A percentile compares a stretch with the other conserved stretches of the same genome.
Evolutionary conservation across 2,797 vertebrate species (phyloP).

Genomic region (Chelmon rostratus): DNA sequence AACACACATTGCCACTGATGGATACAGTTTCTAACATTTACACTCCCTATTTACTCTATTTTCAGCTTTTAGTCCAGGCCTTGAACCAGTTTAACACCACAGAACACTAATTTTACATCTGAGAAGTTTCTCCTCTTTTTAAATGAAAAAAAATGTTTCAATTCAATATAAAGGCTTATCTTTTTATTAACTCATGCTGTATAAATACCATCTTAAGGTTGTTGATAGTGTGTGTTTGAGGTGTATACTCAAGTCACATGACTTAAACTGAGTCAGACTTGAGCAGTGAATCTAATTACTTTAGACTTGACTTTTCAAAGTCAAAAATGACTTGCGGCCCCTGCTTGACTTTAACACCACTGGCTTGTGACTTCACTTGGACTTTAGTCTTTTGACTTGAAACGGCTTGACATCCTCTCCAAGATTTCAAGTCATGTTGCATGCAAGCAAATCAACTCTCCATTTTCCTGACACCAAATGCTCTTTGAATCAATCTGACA

Average conservation of each 20-base stretch:
- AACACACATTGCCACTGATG: constrained; percentile 35
- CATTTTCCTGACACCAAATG: background rate
- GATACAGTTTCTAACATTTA: constrained; percentile 11
- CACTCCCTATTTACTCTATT: background rate
- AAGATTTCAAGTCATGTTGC: background rate
- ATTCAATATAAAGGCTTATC: background rate
- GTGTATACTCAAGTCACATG: background rate
- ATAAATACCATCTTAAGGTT: background rate
- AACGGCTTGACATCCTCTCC: background rate
- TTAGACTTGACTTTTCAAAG: background rate
- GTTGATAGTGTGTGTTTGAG: background rate
- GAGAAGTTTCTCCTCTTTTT: background rate
- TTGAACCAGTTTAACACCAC: background rate
- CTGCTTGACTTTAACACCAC: background rate
- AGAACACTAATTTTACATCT: background rate
- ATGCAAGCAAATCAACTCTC: background rate
- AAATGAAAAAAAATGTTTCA: background rate
- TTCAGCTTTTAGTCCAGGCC: constrained; percentile 5
- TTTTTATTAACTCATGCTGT: constrained; percentile 2
- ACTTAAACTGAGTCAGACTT: background rate
- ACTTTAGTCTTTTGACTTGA: background rate
- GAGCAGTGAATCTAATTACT: constrained; percentile 9
- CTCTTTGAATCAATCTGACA: background rate
- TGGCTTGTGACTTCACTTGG: background rate
- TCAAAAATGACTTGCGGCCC: background rate